Conservation (phyloP, 2,888 invertebrate species). For the Strigamia transsilvanica region DNA sequence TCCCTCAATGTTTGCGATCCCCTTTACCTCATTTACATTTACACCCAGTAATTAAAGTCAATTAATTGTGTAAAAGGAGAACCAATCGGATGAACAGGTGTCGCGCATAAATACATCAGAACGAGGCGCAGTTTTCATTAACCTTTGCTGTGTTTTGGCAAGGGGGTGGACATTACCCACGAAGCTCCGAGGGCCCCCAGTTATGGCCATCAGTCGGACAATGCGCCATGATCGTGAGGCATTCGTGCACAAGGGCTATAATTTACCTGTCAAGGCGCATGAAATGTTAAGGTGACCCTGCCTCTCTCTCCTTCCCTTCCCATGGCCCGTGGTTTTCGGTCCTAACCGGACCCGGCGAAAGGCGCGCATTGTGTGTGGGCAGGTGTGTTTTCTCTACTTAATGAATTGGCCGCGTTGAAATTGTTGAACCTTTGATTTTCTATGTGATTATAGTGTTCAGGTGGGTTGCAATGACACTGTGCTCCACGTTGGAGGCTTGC, state of each 20-base stretch:
- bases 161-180: slow-evolving; percentile 42
- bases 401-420: slow-evolving; percentile 31
- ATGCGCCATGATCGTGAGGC: slow-evolving; percentile 51
- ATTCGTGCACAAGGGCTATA: slow-evolving; percentile 46
- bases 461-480: slow-evolving; percentile 11
- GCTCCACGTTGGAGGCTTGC: background rate
- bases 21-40: slow-evolving; percentile 45
- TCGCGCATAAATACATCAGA: slow-evolving; percentile 31
- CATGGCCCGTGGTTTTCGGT: slow-evolving; percentile 6
- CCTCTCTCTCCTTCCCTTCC: slow-evolving; percentile 50
- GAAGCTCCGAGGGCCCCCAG: slow-evolving; percentile 35
- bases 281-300: slow-evolving; percentile 54
- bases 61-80: slow-evolving; percentile 37
- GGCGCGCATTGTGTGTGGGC: slow-evolving; percentile 36
- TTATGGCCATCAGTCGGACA: slow-evolving; percentile 53
- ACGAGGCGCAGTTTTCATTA: slow-evolving; percentile 22
- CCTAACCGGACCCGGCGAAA: slow-evolving; percentile 1
- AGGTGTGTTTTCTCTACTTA: slow-evolving; percentile 25
- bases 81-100: slow-evolving; percentile 21
- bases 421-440: slow-evolving; percentile 27
- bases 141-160: slow-evolving; percentile 30
- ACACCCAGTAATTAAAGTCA: slow-evolving; percentile 50
- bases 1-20: background rate
- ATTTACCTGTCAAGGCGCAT: slow-evolving; percentile 53
- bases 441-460: slow-evolving; percentile 11